Evolutionary conservation across 2,888 invertebrate genomes (phyloP), one percentile per base, ranked within the genome.

Genomic region (Himalopsyche kuldschensis): DNA sequence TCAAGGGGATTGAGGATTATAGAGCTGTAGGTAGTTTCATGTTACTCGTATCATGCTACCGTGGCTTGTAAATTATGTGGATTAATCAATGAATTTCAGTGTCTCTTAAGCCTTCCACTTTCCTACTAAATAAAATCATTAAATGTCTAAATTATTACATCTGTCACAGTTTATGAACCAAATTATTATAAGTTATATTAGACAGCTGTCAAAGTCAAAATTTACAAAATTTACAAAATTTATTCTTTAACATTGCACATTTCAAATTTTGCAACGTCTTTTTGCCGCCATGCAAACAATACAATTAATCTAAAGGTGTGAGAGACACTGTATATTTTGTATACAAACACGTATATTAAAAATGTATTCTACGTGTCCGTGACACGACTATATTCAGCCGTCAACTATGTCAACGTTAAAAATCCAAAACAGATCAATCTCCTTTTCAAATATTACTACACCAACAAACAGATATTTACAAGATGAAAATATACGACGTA

Each of bases 401-500:
- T 55, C 27, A n/a, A n/a, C n/a, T n/a, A n/a, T 69, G 27, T 30
- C 69, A 69, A 15, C 15, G 15, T 27, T 27, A 27, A 69, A 11
- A 30, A 69, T 69, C 69, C 69, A 69, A 69, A 69, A 30, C 27
- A 79, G 75, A 80, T 78, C 80, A 82, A 81, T 80, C 84, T 84
- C 82, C 82, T 82, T 30, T 69, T 75, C 32, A 79, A 30, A 79
- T 31, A 76, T 41, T 15, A 32, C 35, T 24, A 78, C 80, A 63
- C 48, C 35, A 76, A 84, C 76, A 55, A 84, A 80, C 84, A 84
- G 82, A 69, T 69, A 30, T 69, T 30, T 69, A 63, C 30, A 80
- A 32, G 35, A 46, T 63, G 78, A 77, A 78, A 46, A n/a, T 76
- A 82, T 48, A 82, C 78, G 63, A 69, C 77, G 78, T 78, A 80